Conservation (phyloP, 2,113 vertebrate species). For the Alethe diademata region DNA sequence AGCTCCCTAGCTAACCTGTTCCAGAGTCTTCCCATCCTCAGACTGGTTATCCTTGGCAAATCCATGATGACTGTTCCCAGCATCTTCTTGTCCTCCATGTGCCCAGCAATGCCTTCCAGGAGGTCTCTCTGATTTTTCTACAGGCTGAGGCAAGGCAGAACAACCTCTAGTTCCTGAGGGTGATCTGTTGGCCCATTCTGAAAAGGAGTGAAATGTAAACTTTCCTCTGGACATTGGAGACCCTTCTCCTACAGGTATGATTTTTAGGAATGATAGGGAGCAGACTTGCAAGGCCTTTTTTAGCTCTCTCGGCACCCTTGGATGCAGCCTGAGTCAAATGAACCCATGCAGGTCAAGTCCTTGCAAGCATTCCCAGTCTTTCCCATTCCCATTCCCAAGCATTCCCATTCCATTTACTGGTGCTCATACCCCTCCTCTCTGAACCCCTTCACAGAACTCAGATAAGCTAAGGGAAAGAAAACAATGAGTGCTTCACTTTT, state of each 20-base stretch:
- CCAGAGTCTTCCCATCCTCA: background rate
- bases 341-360: accelerated
- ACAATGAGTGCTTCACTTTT: background rate
- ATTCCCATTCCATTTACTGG: background rate
- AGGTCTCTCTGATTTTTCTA: background rate
- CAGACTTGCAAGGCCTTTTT: background rate
- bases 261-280: background rate
- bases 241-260: background rate
- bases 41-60: background rate
- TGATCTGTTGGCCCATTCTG: background rate
- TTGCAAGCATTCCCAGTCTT: background rate
- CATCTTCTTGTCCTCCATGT: background rate
- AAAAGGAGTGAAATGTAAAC: background rate
- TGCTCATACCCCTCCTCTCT: background rate
- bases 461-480: background rate
- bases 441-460: background rate
- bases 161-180: background rate
- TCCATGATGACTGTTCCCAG: background rate
- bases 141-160: background rate
- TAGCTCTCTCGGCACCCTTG: background rate
- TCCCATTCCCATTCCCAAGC: background rate
- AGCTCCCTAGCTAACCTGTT: background rate
- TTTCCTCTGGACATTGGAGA: background rate
- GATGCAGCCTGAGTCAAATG: background rate
- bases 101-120: background rate